Conservation (phyloP, 2,797 vertebrate species). For the Peromyscus melanophrys region DNA sequence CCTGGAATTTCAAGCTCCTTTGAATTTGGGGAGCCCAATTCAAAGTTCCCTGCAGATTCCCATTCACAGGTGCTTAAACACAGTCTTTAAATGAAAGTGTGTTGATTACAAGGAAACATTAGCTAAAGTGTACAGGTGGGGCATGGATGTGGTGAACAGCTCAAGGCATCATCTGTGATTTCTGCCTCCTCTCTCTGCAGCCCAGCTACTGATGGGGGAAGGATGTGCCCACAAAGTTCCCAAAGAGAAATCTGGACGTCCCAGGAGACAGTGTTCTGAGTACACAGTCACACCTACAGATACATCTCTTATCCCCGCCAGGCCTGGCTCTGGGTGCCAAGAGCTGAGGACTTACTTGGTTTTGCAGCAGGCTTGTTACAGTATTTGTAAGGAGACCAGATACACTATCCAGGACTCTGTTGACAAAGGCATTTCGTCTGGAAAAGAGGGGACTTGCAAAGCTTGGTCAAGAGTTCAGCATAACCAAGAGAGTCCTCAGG, state of each 20-base stretch:
- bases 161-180: background rate
- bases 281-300: background rate
- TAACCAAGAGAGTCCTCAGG: no score
- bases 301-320: no score
- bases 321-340: background rate
- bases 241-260: background rate
- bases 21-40: background rate
- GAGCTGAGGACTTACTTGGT: background rate
- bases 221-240: background rate
- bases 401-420: fast-evolving
- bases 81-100: background rate
- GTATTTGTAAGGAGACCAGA: fast-evolving
- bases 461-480: background rate
- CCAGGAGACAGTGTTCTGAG: background rate
- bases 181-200: background rate
- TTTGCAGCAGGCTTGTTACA: fast-evolving
- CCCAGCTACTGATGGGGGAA: background rate
- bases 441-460: background rate
- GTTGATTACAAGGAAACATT: background rate
- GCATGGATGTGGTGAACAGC: background rate
- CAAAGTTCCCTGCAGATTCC: no score
- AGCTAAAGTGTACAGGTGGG: background rate
- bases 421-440: fast-evolving
- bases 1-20: background rate
- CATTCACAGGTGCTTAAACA: background rate